Base-by-base conservation (phyloP, 1,140 invertebrate genomes). In the Psilanteris sp. region DNA sequence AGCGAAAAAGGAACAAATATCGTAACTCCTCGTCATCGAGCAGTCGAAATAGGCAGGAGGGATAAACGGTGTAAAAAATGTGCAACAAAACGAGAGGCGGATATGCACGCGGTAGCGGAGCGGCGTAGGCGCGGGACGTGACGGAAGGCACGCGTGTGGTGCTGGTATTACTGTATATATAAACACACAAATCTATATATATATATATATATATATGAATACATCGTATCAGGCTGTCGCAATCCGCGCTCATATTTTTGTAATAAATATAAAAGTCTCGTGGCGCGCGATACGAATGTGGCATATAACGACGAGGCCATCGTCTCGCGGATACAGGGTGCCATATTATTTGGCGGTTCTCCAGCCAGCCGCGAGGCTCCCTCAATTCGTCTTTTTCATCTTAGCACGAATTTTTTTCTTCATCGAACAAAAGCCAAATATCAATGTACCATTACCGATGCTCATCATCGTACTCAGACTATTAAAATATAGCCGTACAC, bases 191-290 rank as follows among this genome's bases (percentile, higher is more conserved):
- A n/a, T n/a, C n/a, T n/a, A n/a, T n/a, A n/a, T n/a, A n/a, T n/a
- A n/a, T n/a, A n/a, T n/a, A n/a, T n/a, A n/a, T n/a, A n/a, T n/a
- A n/a, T n/a, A n/a, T n/a, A n/a, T n/a, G n/a, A n/a, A 20, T 20
- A 20, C 5, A 20, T 22, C 41, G 27, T 54, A 52, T 71, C 37
- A 13, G 22, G 46, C 50, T 52, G 37, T 62, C 50, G 55, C 55
- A 70, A 76, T 68, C 39, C 44, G 39, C 43, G 34, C 48, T 43
- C 70, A 64, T 70, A 76, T 68, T 76, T 72, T 76, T 54, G 72
- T 76, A 68, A 67, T 76, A 76, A 76, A 76, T 76, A 76, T 76
- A 70, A 70, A 76, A 76, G 72, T 76, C 57, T 59, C 32, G 50
- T 48, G 59, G 50, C 16, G 27, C 26, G 57, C 41, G 55, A 62